A percentile compares a stretch with the other conserved stretches of the same genome.
phyloP scores from a whole-genome alignment of 2,888 invertebrate species.

The Folsomia candida region DNA sequence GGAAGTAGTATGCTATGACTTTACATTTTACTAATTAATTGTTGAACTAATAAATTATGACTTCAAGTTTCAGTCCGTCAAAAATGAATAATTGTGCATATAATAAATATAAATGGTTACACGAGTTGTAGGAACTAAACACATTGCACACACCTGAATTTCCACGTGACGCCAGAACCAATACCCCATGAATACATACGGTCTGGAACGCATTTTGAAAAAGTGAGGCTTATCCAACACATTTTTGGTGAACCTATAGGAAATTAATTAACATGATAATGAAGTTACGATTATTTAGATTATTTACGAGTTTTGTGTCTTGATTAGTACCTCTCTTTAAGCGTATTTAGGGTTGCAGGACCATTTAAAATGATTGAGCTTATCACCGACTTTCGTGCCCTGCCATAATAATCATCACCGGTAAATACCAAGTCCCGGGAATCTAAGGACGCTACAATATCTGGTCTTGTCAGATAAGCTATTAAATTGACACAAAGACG shows the following conservation, averaged over 20 bases:
- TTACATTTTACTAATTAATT: too few relatives aligned
- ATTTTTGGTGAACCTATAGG: conserved; percentile 35
- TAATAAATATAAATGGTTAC: too few relatives aligned
- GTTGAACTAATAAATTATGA: too few relatives aligned
- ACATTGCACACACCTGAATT: conserved; percentile 36
- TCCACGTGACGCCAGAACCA: conserved; percentile 48
- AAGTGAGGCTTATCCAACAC: conserved; percentile 44
- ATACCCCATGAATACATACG: conserved; percentile 43
- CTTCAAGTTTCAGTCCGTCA: too few relatives aligned
- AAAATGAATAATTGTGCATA: too few relatives aligned
- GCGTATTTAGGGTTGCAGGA: conserved; percentile 30
- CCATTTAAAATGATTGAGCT: conserved; percentile 43
- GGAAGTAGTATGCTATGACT: too few relatives aligned
- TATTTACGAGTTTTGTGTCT: conserved; percentile 19
- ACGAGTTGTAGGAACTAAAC: conserved; percentile 8
- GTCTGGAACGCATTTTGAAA: conserved; percentile 45
- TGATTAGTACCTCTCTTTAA: conserved; percentile 35
- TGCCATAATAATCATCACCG: conserved; percentile 47
- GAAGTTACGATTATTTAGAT: too few relatives aligned
- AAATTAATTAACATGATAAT: too few relatives aligned
- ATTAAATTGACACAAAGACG: conserved; percentile 44
- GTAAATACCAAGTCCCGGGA: conserved; percentile 48
- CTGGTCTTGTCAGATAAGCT: conserved; percentile 27
- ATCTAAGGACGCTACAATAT: conserved; percentile 41
- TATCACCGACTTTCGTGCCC: conserved; percentile 47